Percentiles rank a stretch among this genome's conserved stretches.
Conservation (phyloP, 2,797 vertebrate genomes). For the Hemitrygon akajei region DNA sequence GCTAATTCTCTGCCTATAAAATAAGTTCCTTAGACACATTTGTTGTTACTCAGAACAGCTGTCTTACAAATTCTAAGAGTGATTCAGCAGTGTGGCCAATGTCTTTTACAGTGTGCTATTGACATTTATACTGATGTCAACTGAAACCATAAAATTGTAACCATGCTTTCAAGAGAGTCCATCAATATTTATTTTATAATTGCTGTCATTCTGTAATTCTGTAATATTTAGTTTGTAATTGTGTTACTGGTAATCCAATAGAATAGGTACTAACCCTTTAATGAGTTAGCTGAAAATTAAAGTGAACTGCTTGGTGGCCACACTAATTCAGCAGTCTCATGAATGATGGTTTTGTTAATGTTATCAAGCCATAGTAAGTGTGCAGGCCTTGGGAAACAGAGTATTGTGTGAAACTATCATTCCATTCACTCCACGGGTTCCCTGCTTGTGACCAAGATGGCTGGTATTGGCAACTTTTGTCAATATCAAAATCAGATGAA, state of each 20-base stretch:
- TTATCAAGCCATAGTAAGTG: not conserved
- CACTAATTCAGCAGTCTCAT: not conserved
- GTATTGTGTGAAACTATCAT: not conserved
- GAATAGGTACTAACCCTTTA: not conserved
- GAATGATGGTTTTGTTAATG: not conserved
- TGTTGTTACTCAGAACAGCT: not conserved
- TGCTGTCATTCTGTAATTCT: not conserved
- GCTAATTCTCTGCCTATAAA: not conserved
- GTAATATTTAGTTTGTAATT: too few species aligned
- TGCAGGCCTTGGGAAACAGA: not conserved
- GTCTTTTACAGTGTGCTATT: not conserved
- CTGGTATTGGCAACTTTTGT: not conserved
- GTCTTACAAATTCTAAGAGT: not conserved
- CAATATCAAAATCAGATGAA: not conserved
- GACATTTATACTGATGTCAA: not conserved
- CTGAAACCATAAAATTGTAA: not conserved
- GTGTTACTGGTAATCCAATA: not conserved
- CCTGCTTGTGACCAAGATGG: too few species aligned
- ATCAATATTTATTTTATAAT: not conserved
- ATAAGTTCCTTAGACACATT: not conserved
- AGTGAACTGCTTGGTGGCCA: not conserved
- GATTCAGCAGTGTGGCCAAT: not conserved
- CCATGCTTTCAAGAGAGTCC: not conserved
- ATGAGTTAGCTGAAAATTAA: not conserved
- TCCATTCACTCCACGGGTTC: not conserved